phyloP scores from a whole-genome alignment of 2,888 invertebrate species.

The Hydriomena furcata region DNA sequence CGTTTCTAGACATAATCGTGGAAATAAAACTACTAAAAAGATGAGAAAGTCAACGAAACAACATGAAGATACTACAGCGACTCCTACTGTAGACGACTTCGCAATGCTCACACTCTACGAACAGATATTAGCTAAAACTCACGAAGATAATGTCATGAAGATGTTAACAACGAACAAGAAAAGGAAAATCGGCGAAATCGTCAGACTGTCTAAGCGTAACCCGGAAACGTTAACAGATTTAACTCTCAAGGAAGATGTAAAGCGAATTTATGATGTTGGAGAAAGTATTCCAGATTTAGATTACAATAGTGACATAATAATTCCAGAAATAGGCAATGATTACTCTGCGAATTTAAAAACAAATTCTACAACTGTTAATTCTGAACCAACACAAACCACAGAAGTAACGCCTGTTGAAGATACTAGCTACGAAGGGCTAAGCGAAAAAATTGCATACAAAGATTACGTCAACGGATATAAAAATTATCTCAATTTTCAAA shows the following conservation, averaged over 20 bases:
- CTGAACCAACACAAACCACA: not conserved
- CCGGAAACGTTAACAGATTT: slow-evolving; percentile 39
- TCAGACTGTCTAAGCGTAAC: slow-evolving; percentile 40
- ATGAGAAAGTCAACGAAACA: slow-evolving; percentile 15
- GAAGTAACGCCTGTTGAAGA: slow-evolving; percentile 30
- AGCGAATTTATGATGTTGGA: slow-evolving; percentile 42
- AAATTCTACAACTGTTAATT: not conserved
- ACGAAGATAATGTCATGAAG: slow-evolving; percentile 49
- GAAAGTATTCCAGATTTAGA: slow-evolving; percentile 41
- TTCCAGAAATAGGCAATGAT: slow-evolving; percentile 4
- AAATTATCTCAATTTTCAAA: slow-evolving; percentile 67
- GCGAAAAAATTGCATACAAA: slow-evolving; percentile 60
- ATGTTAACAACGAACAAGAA: slow-evolving; percentile 40
- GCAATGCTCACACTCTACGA: slow-evolving; percentile 56
- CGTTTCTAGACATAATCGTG: slow-evolving; percentile 3
- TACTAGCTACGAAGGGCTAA: slow-evolving; percentile 51
- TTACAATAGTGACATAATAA: slow-evolving; percentile 17
- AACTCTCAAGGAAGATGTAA: slow-evolving; percentile 24
- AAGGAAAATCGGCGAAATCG: slow-evolving; percentile 23
- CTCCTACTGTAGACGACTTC: slow-evolving; percentile 50
- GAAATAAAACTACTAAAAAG: slow-evolving; percentile 13
- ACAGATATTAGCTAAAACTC: slow-evolving; percentile 51
- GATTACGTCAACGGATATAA: slow-evolving; percentile 70
- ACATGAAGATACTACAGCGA: slow-evolving; percentile 8
- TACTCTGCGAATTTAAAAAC: not conserved